Evolutionary conservation across 2,113 vertebrate species (phyloP), one percentile per base, ranked within the genome.

Genomic region (Esox niger): DNA sequence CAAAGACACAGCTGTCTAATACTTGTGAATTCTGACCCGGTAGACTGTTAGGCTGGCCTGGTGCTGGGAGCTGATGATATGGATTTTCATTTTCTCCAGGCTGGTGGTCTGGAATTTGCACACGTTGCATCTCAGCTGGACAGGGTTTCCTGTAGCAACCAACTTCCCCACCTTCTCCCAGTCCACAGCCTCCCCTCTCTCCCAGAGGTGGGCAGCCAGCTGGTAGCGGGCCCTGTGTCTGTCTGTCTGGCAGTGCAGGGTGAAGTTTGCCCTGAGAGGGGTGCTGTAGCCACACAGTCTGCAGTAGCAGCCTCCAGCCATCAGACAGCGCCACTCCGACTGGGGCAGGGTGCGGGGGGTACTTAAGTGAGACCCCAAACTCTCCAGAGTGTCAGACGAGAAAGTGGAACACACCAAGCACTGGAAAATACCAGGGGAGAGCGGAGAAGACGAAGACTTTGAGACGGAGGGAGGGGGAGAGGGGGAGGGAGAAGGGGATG

Each of bases 221-320:
- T 99, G 97, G 92, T 94, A 97, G 9, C 97, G 93, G 89, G 95
- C 95, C 75, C 98, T 91, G 0, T 99, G 97, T 80, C 98, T 97
- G 87, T 95, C 94, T 0, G 93, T 95, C 90, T 95, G 95, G 71
- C 94, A 95, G 87, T 95, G 94, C 74, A 99, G 91, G 81, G 98
- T 96, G 88, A 99, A 99, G 90, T 99, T 99, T 69, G 97, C 96
- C 87, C 96, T 96, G 86, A 99, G 93, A 69, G 96, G 96, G 0
- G 96, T 99, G 89, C 95, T 98, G 86, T 99, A 99, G 71, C 94
- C 95, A 77, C 97, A 99, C 61, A 98, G 82, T 83, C 94, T 94
- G 89, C 97, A 99, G 88, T 97, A 94, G 85, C 96, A 97, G 0
- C 95, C 94, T 73, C 98, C 97, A 2, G 95, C 94, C 70, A 94